A percentile compares a stretch with the other conserved stretches of the same genome.
These are phyloP conservation scores for Potamilus streckersoni DNA, from an alignment of 1,140 invertebrate species.

Conservation along the genomic window DNA sequence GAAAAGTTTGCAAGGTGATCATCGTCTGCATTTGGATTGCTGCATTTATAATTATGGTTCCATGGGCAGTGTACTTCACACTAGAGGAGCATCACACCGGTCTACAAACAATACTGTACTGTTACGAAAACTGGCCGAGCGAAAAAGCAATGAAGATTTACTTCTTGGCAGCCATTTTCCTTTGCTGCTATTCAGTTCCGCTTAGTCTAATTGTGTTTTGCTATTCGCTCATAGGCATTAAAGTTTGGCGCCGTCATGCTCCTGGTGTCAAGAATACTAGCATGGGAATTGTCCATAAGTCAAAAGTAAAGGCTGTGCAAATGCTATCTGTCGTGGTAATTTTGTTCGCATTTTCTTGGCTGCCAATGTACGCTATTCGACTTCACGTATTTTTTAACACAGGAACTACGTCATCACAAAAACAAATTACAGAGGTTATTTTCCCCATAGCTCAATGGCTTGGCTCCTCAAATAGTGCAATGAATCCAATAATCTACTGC, in stretches of 20 bases:
- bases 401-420: constrained; percentile 72
- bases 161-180: constrained; percentile 89
- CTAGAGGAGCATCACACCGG: constrained; percentile 33
- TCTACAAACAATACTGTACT: constrained; percentile 32
- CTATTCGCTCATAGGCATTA: constrained; percentile 93
- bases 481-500: constrained; percentile 97
- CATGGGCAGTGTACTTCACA: constrained; percentile 91
- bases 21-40: constrained; percentile 92
- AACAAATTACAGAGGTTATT: constrained; percentile 80
- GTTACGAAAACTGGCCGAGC: constrained; percentile 48
- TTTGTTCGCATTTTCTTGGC: constrained; percentile 95
- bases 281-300: constrained; percentile 58
- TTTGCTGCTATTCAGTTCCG: constrained; percentile 92
- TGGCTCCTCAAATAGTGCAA: constrained; percentile 95
- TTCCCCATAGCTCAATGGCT: constrained; percentile 95
- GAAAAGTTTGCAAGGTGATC: constrained; percentile 84
- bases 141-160: constrained; percentile 81
- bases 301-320: constrained; percentile 81
- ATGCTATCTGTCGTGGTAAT: constrained; percentile 97
- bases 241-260: constrained; percentile 87
- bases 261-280: constrained; percentile 73
- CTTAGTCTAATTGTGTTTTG: constrained; percentile 91
- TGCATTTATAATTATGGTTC: constrained; percentile 84
- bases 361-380: constrained; percentile 82
- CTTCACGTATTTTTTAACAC: constrained; percentile 44